phyloP scores from a whole-genome alignment of 2,797 vertebrate genomes.

The Pogonophryne albipinna region DNA sequence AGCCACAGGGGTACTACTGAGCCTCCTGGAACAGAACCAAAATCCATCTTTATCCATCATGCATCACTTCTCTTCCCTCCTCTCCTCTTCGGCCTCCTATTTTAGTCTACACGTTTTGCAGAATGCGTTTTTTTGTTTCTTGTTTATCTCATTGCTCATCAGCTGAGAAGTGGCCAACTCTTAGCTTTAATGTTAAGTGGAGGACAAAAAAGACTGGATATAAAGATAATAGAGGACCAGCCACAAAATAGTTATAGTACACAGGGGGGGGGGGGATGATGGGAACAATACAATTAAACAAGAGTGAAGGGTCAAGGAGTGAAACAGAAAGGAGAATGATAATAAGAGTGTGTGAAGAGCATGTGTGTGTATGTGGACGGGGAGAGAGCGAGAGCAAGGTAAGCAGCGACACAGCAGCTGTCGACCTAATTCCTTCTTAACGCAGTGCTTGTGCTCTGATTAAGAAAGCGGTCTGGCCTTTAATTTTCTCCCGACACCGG shows the following conservation, averaged over 20 bases:
- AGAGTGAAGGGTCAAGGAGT: slow-evolving; percentile 39
- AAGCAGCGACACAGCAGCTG: slow-evolving; percentile 91
- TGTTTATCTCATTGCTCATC: not conserved
- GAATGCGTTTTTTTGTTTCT: not conserved
- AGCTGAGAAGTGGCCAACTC: slow-evolving; percentile 19
- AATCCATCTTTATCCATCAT: slow-evolving; percentile 67
- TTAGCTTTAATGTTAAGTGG: not conserved
- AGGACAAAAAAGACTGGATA: not conserved
- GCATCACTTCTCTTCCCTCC: slow-evolving; percentile 57
- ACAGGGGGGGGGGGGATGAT: not conserved
- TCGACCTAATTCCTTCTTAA: slow-evolving; percentile 96
- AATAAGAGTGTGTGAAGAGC: slow-evolving; percentile 45
- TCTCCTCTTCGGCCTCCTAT: slow-evolving; percentile 11
- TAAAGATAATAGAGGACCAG: slow-evolving; percentile 5
- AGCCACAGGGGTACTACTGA: slow-evolving; percentile 90
- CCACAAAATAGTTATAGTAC: not conserved
- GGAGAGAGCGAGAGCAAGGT: slow-evolving; percentile 67
- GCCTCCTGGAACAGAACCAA: slow-evolving; percentile 94
- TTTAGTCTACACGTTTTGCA: not conserved
- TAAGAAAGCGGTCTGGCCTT: slow-evolving; percentile 98
- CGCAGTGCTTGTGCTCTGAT: slow-evolving; percentile 98
- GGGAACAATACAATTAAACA: slow-evolving; percentile 1
- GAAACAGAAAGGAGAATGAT: slow-evolving; percentile 48
- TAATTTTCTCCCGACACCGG: slow-evolving; percentile 96
- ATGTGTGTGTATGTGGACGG: slow-evolving; percentile 51